These are phyloP conservation scores for Verasper variegatus DNA, from an alignment of 2,113 vertebrate genomes.

Conservation along the genomic window DNA sequence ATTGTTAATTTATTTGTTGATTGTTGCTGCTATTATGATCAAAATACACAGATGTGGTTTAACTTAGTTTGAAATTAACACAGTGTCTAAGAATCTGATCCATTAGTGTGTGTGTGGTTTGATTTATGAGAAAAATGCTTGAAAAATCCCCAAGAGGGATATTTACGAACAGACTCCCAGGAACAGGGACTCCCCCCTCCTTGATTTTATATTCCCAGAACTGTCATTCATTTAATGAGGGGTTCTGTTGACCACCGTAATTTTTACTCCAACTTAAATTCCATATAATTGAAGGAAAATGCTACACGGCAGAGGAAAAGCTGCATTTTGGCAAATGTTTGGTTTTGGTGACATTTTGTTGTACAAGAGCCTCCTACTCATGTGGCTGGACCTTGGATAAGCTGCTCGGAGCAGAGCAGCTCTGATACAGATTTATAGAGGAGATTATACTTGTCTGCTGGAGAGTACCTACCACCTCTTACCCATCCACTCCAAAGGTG, in stretches of 20 bases:
- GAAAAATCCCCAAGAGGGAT: slow-evolving; percentile 5
- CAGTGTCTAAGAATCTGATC: neutral
- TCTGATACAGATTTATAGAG: slow-evolving; percentile 53
- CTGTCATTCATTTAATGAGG: slow-evolving; percentile 44
- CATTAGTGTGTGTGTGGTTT: slow-evolving; percentile 5
- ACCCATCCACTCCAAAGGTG: slow-evolving; percentile 24
- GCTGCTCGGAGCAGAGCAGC: slow-evolving; percentile 36
- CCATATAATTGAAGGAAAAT: slow-evolving; percentile 51
- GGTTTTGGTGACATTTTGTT: slow-evolving; percentile 57
- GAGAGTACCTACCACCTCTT: slow-evolving; percentile 45
- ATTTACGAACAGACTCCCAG: slow-evolving; percentile 20
- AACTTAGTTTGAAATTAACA: neutral
- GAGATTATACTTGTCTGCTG: slow-evolving; percentile 51
- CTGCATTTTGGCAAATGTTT: slow-evolving; percentile 46
- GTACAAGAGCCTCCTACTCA: slow-evolving; percentile 60
- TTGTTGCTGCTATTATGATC: slow-evolving; percentile 11
- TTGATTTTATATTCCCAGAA: slow-evolving; percentile 37
- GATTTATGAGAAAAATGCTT: slow-evolving; percentile 6
- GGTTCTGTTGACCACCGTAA: slow-evolving; percentile 39
- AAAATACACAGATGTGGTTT: neutral
- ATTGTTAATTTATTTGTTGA: slow-evolving; percentile 26
- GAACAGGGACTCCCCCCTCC: neutral
- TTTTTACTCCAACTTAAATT: slow-evolving; percentile 49
- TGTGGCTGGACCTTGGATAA: slow-evolving; percentile 42
- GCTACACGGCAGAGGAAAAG: slow-evolving; percentile 16